A percentile compares a stretch with the other conserved stretches of the same genome.
phyloP scores from a whole-genome alignment of 1,140 invertebrate genomes.

The Meloidogyne exigua region DNA sequence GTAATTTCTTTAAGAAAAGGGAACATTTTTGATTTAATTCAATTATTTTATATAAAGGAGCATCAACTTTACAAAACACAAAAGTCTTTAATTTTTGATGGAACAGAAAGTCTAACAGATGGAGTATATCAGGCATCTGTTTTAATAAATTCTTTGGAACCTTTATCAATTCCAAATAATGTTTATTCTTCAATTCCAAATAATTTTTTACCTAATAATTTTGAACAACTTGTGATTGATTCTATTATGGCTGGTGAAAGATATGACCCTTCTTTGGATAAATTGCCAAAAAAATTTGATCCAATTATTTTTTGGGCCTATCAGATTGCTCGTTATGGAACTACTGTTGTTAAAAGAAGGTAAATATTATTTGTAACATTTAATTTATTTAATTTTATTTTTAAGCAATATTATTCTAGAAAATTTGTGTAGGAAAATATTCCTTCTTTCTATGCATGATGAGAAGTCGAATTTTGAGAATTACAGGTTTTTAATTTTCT shows the following conservation, averaged over 20 bases:
- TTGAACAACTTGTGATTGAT: conserved; percentile 45
- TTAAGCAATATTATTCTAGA: conserved; percentile 57
- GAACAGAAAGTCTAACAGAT: conserved; percentile 42
- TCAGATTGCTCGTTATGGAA: conserved; percentile 49
- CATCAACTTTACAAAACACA: conserved; percentile 50
- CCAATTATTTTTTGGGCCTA: conserved; percentile 58
- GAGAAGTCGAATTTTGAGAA: conserved; percentile 28
- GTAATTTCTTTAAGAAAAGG: not conserved
- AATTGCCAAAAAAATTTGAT: conserved; percentile 51
- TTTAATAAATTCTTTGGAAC: conserved; percentile 43
- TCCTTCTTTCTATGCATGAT: conserved; percentile 28
- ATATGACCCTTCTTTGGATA: conserved; percentile 61
- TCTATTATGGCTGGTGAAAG: conserved; percentile 57
- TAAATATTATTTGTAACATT: conserved; percentile 25
- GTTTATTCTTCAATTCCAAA: conserved; percentile 19
- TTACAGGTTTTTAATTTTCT: conserved; percentile 22
- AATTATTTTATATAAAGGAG: conserved; percentile 42
- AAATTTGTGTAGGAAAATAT: conserved; percentile 46
- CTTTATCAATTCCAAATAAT: conserved; percentile 31
- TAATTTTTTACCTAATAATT: conserved; percentile 29
- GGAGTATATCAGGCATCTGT: conserved; percentile 54
- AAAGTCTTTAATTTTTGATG: conserved; percentile 45
- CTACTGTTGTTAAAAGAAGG: conserved; percentile 56
- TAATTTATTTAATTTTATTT: conserved; percentile 19
- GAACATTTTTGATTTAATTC: conserved; percentile 24